Evolutionary conservation across 2,113 vertebrate genomes (phyloP).

Genomic region (Oryzias celebensis): DNA sequence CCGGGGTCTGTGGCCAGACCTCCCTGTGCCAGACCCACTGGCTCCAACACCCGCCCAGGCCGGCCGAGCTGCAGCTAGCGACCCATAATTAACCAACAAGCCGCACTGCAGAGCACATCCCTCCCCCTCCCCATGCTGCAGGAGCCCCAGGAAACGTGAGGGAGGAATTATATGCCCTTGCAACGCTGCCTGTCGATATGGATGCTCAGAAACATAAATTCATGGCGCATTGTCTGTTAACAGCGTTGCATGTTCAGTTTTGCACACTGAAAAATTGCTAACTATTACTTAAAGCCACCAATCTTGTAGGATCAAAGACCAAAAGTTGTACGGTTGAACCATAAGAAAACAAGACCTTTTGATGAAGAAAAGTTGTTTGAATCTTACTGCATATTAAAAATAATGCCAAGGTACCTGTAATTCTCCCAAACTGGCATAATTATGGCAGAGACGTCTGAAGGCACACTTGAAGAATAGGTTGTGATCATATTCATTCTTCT

Average conservation of each 20-base stretch:
- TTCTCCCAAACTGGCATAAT: conserved; percentile 69
- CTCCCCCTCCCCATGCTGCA: conserved; percentile 50
- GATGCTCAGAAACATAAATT: conserved; percentile 26
- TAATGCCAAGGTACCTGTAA: conserved; percentile 67
- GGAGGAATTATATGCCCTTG: conserved; percentile 25
- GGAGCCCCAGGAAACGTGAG: conserved; percentile 56
- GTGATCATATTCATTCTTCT: conserved; percentile 67
- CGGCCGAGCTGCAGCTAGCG: conserved; percentile 79
- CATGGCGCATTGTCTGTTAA: conserved; percentile 19
- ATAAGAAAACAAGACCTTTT: conserved; percentile 42
- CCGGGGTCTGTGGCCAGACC: conserved; percentile 85
- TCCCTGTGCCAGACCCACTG: conserved; percentile 86
- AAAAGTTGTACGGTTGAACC: conserved; percentile 40
- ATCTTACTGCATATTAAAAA: conserved; percentile 46
- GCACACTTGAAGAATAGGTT: conserved; percentile 47
- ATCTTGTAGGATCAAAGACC: conserved; percentile 48
- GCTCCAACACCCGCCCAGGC: conserved; percentile 84
- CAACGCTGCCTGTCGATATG: conserved; percentile 11
- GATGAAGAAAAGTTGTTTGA: conserved; percentile 37
- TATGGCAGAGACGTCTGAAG: conserved; percentile 56
- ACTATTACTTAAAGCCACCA: conserved; percentile 49
- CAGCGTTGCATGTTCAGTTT: conserved; percentile 15
- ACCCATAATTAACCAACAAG: conserved; percentile 82
- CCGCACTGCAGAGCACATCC: conserved; percentile 63
- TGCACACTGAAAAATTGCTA: conserved; percentile 23